Evolutionary conservation across 1,140 invertebrate species (phyloP).

Genomic region (Hycleus phaleratus): DNA sequence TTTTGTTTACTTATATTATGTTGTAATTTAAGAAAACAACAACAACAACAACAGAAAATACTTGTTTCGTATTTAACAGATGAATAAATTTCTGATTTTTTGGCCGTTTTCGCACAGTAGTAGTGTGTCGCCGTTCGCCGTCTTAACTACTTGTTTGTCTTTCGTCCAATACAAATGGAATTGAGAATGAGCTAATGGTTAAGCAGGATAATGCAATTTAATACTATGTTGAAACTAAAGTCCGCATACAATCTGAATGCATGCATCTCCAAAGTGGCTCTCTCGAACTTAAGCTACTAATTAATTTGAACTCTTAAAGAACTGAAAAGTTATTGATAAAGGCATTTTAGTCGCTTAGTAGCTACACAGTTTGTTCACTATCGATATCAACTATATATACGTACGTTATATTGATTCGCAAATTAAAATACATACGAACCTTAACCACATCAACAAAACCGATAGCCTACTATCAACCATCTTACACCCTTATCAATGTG

Average conservation of each 20-base stretch:
- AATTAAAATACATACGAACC: no score
- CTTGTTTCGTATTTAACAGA: not conserved
- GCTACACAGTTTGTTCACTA: not conserved
- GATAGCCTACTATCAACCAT: no score
- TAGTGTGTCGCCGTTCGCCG: not conserved
- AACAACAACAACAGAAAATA: not conserved
- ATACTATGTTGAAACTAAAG: conserved; percentile 6
- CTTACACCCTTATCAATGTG: no score
- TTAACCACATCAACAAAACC: no score
- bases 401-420: no score
- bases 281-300: conserved; percentile 13
- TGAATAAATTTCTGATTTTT: not conserved
- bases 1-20: conserved; percentile 5
- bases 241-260: conserved; percentile 12
- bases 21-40: not conserved
- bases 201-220: conserved; percentile 14
- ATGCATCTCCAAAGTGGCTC: conserved; percentile 14
- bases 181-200: conserved; percentile 10
- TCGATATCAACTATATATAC: no score
- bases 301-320: conserved; percentile 15
- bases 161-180: not conserved
- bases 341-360: conserved; percentile 1
- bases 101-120: not conserved
- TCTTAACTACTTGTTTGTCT: not conserved
- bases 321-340: conserved; percentile 13